Evolutionary conservation across 1,140 invertebrate species (phyloP).

Genomic region (Pentalonia nigronervosa): DNA sequence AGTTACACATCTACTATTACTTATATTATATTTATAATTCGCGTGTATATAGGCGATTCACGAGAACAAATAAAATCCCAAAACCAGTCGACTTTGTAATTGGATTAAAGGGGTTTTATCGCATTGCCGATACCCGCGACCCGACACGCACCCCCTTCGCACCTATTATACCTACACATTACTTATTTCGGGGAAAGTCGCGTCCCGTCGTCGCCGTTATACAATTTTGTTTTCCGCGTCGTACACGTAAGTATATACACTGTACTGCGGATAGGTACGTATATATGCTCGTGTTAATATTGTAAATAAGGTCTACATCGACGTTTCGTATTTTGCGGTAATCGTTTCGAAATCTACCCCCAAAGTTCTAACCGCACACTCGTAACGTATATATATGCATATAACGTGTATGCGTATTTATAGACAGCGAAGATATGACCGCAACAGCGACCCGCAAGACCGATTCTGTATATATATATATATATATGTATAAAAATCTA

Average conservation of each 20-base stretch:
- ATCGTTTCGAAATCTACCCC: background rate
- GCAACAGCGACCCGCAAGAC: background rate
- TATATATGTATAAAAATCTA: background rate
- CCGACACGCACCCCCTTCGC: background rate
- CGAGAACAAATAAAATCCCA: background rate
- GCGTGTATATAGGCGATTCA: background rate
- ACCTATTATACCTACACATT: background rate
- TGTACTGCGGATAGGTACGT: background rate
- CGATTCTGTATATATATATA: background rate
- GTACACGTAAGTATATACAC: too few relatives aligned
- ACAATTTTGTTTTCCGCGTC: background rate
- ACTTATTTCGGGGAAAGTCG: background rate
- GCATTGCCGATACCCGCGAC: background rate
- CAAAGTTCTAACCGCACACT: background rate
- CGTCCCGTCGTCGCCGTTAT: background rate
- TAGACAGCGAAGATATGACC: background rate
- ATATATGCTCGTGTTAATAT: background rate
- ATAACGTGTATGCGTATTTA: too few relatives aligned
- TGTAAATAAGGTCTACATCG: background rate
- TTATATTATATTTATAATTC: background rate
- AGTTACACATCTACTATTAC: background rate
- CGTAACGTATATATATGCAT: too few relatives aligned
- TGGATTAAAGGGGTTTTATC: constrained; percentile 8
- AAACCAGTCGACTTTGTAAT: background rate
- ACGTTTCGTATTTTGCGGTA: background rate